Conservation (phyloP, 2,113 vertebrate genomes). For the Candoia aspera region DNA sequence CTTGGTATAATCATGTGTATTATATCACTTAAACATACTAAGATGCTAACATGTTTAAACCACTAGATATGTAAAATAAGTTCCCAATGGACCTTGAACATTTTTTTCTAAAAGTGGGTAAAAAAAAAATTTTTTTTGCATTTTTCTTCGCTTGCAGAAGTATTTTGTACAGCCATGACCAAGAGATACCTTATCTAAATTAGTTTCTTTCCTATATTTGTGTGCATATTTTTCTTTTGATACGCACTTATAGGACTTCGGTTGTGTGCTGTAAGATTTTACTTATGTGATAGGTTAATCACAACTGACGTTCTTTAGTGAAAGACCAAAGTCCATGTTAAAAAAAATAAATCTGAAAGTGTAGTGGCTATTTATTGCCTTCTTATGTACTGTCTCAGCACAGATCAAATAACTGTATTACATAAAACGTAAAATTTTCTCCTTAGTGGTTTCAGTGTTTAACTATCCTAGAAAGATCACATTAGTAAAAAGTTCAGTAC, state of each 20-base stretch:
- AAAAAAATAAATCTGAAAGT: not conserved
- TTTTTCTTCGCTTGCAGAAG: not conserved
- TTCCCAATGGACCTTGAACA: not conserved
- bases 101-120: not conserved
- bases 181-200: not conserved
- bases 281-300: not conserved
- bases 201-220: not conserved
- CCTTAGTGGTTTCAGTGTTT: not conserved
- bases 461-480: not conserved
- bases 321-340: not conserved
- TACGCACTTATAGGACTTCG: not conserved
- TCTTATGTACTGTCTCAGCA: not conserved
- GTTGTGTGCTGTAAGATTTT: not conserved
- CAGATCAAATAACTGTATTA: not conserved
- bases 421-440: not conserved
- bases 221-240: not conserved
- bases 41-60: not conserved
- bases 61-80: not conserved
- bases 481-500: not conserved
- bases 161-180: not conserved
- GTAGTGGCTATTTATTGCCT: not conserved
- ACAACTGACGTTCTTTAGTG: not conserved
- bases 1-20: not conserved
- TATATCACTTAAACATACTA: not conserved
- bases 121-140: too few relatives aligned